Evolutionary conservation across 2,797 vertebrate genomes (phyloP).

Genomic region (Clarias pachynema): DNA sequence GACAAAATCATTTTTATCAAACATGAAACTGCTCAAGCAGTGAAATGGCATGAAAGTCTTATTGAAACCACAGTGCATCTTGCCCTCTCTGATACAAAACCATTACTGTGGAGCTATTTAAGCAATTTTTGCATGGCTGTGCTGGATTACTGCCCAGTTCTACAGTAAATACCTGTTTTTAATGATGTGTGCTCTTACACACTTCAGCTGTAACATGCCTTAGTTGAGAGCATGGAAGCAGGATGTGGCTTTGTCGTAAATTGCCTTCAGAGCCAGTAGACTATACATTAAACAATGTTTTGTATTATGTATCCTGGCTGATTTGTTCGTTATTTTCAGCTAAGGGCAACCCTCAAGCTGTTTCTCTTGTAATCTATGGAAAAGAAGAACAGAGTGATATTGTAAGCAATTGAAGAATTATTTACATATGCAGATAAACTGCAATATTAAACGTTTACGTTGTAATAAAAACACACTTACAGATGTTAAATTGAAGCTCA

Average conservation of each 20-base stretch:
- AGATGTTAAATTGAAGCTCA: neutral
- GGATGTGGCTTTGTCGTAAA: neutral
- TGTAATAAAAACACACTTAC: neutral
- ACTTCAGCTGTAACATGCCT: neutral
- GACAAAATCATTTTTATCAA: neutral
- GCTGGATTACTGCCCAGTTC: neutral
- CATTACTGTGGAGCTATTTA: neutral
- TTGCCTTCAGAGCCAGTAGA: neutral
- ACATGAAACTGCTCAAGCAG: neutral
- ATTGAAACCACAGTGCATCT: neutral
- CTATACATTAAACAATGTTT: neutral
- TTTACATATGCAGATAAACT: neutral
- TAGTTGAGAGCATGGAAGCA: neutral
- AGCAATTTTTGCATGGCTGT: neutral
- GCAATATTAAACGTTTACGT: neutral
- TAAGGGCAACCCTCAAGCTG: neutral
- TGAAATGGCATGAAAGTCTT: neutral
- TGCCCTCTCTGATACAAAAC: neutral
- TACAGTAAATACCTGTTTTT: neutral
- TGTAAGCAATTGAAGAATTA: neutral
- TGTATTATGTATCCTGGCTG: neutral
- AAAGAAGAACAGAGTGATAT: neutral
- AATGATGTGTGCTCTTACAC: neutral
- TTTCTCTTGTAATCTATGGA: neutral
- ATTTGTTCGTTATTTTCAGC: neutral